Base-by-base conservation (phyloP, 1,140 invertebrate genomes). In the Hypsibius dujardini region DNA sequence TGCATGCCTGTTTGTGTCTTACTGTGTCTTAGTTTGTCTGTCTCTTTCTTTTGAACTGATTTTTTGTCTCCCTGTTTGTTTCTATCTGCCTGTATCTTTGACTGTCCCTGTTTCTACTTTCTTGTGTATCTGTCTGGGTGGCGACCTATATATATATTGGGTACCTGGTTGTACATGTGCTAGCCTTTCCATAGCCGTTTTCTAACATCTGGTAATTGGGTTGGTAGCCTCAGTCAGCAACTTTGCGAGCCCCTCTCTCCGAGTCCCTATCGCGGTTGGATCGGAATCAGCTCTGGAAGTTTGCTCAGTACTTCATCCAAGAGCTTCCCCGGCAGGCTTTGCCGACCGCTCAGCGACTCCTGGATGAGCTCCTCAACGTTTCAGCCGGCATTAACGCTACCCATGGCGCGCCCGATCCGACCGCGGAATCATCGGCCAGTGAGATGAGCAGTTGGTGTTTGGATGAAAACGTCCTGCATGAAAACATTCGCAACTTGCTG, bases 281-380 rank as follows among this genome's bases (percentile, higher is more conserved):
- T 79, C 92, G 95, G 78, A 15, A 67, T 45, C 62, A 79, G 71
- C 81, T 98, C 70, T 94, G 97, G 79, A 98, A 98, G 81, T 97
- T 99, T 82, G 94, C 95, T 76, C 96, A 98, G 81, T 98, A 98
- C 81, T 85, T 98, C n/a, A 98, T 99, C 76, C 95, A 92, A 79
- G 94, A 97, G 80, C 80, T 98, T 75, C 95, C 95, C 7, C 90
- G 96, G 79, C 82, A 85, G 77, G 81, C 98, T 75, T 79, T 99
- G 73, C 95, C 95, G 14, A 96, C 94, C 47, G 95, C 95, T 74
- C 96, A 99, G 80, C 84, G 90, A 69, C 84, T 98, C 46, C 80
- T 99, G 50, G 95, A 99, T 82, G 92, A 98, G 79, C 80, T 99
- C 47, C 81, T 96, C 12, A 71, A 75, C 67, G 60, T 71, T 40